These are phyloP conservation scores for Oenanthe oenanthe DNA, from an alignment of 2,113 vertebrate genomes.

Conservation along the genomic window DNA sequence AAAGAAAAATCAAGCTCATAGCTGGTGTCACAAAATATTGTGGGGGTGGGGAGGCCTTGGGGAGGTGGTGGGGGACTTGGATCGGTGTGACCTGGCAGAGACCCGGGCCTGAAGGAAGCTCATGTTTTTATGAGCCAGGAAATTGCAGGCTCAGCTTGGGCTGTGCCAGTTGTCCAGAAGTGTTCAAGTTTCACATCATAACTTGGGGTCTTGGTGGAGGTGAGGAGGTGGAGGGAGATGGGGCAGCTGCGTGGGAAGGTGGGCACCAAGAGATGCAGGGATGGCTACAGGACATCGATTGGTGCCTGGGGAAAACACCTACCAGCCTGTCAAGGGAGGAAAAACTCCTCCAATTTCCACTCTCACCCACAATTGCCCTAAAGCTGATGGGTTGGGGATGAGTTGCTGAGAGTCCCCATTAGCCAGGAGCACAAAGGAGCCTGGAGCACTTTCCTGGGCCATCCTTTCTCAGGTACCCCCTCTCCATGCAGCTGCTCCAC, in stretches of 20 bases:
- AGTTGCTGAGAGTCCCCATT: rapidly evolving
- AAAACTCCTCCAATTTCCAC: rapidly evolving
- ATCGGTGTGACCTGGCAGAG: neutral
- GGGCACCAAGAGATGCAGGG: neutral
- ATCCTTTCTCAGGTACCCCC: neutral
- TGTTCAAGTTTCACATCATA: neutral
- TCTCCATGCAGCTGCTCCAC: rapidly evolving
- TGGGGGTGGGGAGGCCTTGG: neutral
- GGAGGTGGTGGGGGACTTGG: neutral
- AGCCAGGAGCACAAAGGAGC: neutral
- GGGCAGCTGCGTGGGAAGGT: neutral
- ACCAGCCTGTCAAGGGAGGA: neutral
- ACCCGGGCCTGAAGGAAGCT: constrained; percentile 46
- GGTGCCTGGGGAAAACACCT: neutral
- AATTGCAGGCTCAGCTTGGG: constrained; percentile 50
- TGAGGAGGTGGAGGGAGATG: neutral
- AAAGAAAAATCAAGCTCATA: neutral
- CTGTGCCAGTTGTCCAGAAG: neutral
- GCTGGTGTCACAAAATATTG: neutral
- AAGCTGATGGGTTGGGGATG: neutral
- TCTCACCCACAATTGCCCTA: rapidly evolving
- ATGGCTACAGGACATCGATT: rapidly evolving
- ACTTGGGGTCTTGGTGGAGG: neutral
- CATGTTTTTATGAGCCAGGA: constrained; percentile 57
- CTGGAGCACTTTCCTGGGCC: neutral